Percentiles rank a stretch among this genome's conserved stretches.
Conservation (phyloP, 2,797 vertebrate genomes). For the Epinephelus awoara region DNA sequence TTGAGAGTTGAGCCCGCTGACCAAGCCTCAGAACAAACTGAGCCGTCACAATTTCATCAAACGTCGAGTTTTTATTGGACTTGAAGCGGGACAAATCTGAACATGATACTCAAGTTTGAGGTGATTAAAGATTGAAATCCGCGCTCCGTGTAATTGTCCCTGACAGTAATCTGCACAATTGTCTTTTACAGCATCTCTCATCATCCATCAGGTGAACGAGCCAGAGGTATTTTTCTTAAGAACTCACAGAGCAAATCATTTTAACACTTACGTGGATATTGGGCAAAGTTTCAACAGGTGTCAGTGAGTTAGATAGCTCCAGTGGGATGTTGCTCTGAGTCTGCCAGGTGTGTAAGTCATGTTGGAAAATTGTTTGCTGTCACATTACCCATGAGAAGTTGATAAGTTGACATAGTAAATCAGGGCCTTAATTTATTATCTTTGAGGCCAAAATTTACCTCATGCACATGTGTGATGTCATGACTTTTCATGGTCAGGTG, state of each 20-base stretch:
- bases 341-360: neutral
- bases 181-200: conserved; percentile 20
- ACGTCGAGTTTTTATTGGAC: neutral
- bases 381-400: neutral
- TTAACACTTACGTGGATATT: conserved; percentile 2
- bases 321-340: neutral
- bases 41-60: neutral
- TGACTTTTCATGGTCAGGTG: conserved; percentile 37
- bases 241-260: neutral
- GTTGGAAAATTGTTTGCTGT: conserved; percentile 16
- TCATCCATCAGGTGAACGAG: conserved; percentile 18
- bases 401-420: conserved; percentile 8
- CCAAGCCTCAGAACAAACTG: neutral
- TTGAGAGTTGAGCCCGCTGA: neutral
- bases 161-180: conserved; percentile 10
- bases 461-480: neutral
- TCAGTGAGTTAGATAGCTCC: neutral
- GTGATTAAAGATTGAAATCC: conserved; percentile 8
- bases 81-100: conserved; percentile 8
- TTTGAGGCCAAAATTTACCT: neutral
- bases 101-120: conserved; percentile 3
- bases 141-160: neutral
- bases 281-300: conserved; percentile 11
- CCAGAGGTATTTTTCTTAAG: conserved; percentile 31
- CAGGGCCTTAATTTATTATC: neutral